Evolutionary conservation across 2,888 invertebrate genomes (phyloP).

Genomic region (Coecobrya sp.): DNA sequence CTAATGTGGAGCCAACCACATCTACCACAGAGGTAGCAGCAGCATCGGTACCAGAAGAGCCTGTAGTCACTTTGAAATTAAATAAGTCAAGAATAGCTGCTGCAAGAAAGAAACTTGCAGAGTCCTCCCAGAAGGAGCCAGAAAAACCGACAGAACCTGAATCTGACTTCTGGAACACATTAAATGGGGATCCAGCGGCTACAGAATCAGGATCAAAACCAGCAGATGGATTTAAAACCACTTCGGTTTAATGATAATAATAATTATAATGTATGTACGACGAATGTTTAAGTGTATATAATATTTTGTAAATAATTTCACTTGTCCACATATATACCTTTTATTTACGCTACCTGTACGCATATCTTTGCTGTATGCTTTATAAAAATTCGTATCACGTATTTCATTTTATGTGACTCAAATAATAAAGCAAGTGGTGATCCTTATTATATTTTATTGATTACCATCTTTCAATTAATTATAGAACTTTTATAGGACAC

Average conservation of each 20-base stretch:
- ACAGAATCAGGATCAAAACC: conserved; percentile 5
- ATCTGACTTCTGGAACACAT: conserved; percentile 59
- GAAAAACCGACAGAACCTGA: conserved; percentile 68
- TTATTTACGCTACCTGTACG: background rate
- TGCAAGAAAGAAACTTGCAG: conserved; percentile 28
- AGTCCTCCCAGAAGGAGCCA: conserved; percentile 27
- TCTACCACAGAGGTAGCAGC: conserved; percentile 44
- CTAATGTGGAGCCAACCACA: background rate
- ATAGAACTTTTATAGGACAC: too few species aligned
- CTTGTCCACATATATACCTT: background rate
- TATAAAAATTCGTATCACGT: background rate
- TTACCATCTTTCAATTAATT: too few species aligned
- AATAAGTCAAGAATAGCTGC: conserved; percentile 35
- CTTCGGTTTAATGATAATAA: conserved; percentile 59
- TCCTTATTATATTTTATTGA: conserved; percentile 18
- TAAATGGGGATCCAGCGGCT: conserved; percentile 48
- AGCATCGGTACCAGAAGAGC: conserved; percentile 22
- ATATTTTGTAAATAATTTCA: conserved; percentile 27
- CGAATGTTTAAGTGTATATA: background rate
- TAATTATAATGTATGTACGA: background rate
- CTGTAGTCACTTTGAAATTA: conserved; percentile 37
- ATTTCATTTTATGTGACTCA: background rate
- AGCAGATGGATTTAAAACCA: conserved; percentile 67
- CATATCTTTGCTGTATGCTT: background rate
- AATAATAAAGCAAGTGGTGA: conserved; percentile 35